Evolutionary conservation across 2,888 invertebrate genomes (phyloP).

Genomic region (Drosophila fungiperda): DNA sequence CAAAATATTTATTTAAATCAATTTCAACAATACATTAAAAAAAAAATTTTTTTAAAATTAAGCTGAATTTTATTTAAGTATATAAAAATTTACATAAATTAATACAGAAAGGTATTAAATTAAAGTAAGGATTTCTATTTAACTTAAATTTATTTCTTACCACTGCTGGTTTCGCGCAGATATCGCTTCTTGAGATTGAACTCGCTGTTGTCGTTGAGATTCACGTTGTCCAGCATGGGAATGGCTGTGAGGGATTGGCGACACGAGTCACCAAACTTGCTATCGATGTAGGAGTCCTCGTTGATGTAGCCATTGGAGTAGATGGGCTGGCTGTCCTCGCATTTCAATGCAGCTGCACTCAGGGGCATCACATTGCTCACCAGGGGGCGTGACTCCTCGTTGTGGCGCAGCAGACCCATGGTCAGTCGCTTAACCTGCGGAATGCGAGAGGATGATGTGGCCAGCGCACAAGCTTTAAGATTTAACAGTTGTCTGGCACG

Average conservation of each 20-base stretch:
- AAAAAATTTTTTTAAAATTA: neutral
- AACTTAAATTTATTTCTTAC: constrained; percentile 56
- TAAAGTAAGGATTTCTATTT: neutral
- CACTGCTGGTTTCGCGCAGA: constrained; percentile 84
- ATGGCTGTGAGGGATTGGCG: constrained; percentile 83
- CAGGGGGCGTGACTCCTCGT: constrained; percentile 90
- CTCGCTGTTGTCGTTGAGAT: constrained; percentile 83
- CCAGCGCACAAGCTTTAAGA: constrained; percentile 41
- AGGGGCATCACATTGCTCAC: constrained; percentile 87
- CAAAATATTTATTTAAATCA: neutral
- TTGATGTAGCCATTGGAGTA: constrained; percentile 89
- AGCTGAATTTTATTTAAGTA: neutral
- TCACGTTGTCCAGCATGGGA: constrained; percentile 82
- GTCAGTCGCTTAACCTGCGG: constrained; percentile 89
- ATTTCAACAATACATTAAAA: neutral
- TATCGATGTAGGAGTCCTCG: constrained; percentile 87
- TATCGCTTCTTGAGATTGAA: constrained; percentile 83
- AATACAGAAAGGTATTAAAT: neutral
- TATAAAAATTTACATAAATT: neutral
- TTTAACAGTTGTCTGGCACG: constrained; percentile 38
- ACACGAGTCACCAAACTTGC: constrained; percentile 84
- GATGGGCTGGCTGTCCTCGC: constrained; percentile 65
- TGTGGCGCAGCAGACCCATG: constrained; percentile 89
- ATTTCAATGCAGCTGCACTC: constrained; percentile 43
- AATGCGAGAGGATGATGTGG: neutral